Base-by-base conservation (phyloP, 1,140 invertebrate genomes). In the Ceratosolen solmsi region DNA sequence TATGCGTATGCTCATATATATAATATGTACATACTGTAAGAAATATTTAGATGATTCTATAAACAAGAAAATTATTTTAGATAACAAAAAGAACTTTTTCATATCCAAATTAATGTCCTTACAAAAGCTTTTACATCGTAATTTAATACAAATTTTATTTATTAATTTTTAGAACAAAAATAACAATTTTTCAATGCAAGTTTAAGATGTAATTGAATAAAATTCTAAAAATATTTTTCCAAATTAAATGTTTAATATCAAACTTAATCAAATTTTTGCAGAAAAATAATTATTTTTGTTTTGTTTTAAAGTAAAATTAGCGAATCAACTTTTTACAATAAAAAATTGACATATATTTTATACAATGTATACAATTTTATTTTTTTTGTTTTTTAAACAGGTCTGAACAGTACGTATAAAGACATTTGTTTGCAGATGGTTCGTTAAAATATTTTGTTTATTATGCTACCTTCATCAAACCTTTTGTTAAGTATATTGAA, bases 351-450 rank as follows among this genome's bases (percentile, higher is more conserved):
- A 65, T 63, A 49, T 73, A 73, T 80, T 63, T 74, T 73, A 63
- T 38, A 74, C 65, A 65, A 75, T 76, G 75, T 76, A 70, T 38
- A 81, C 73, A 56, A 81, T 63, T 81, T 75, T 81, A 63, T 81
- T 81, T 81, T 38, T 75, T 81, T 75, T 81, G 49, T 63, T 81
- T 81, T 80, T 81, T 75, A 58, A 76, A 81, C 80, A 81, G 80
- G 80, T 81, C 80, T 81, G 80, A 81, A 81, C 80, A 75, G 80
- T 81, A 81, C 80, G 80, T 75, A 81, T 81, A 81, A 80, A 72
- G 79, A 79, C 72, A 81, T 75, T 81, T 76, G 73, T 81, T 81
- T 81, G 80, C 80, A 54, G 80, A 75, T 81, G 80, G 80, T 81
- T 81, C 49, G 80, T 81, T 81, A 81, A 74, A 74, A 80, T 81